A percentile compares a stretch with the other conserved stretches of the same genome.
These are phyloP conservation scores for Chrysocyon brachyurus DNA, from an alignment of 2,797 vertebrate genomes.

Conservation along the genomic window DNA sequence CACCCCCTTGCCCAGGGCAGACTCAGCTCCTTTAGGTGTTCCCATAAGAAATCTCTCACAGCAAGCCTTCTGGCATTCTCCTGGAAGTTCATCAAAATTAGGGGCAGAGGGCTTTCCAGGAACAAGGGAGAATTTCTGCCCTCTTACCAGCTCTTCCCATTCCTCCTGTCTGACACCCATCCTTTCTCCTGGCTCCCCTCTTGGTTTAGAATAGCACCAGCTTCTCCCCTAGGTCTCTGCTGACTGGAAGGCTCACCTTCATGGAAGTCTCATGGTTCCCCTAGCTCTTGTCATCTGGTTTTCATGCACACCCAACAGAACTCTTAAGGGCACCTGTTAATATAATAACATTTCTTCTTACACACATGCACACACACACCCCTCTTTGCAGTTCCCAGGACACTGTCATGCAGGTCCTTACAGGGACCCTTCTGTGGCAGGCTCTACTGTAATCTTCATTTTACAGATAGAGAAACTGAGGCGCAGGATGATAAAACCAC, in stretches of 20 bases:
- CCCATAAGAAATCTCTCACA: neutral
- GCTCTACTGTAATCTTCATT: neutral
- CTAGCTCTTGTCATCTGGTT: neutral
- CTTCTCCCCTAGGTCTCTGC: neutral
- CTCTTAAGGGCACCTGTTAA: neutral
- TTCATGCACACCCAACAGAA: neutral
- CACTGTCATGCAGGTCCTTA: neutral
- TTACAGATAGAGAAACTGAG: neutral
- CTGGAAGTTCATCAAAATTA: neutral
- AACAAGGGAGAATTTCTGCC: neutral
- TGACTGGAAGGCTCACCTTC: neutral
- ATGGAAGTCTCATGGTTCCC: neutral
- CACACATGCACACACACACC: neutral
- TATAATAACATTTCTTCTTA: neutral
- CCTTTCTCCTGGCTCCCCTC: neutral
- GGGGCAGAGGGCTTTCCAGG: neutral
- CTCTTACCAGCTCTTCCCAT: neutral
- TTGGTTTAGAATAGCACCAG: neutral
- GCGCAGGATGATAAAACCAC: neutral
- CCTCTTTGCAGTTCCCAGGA: neutral
- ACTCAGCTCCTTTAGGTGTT: neutral
- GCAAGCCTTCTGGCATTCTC: neutral
- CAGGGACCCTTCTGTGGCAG: neutral
- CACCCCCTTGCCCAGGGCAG: neutral
- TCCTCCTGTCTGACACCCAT: neutral